Base-by-base conservation (phyloP, 2,888 invertebrate genomes). In the Acleris cristana region DNA sequence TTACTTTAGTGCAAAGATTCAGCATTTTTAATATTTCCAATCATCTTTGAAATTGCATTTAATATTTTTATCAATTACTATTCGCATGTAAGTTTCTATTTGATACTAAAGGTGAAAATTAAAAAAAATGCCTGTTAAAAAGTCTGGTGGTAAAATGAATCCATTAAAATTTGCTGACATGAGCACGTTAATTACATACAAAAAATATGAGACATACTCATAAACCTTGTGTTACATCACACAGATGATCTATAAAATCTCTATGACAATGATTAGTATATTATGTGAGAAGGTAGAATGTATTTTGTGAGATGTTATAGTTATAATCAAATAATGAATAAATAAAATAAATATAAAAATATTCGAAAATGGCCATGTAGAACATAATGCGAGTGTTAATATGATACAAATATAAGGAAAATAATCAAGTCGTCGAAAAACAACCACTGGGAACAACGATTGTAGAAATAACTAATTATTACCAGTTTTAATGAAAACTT, bases 401-500 rank as follows among this genome's bases (percentile, higher is more conserved):
- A 68, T 54, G 49, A 51, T 54, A 68, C 49, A 64, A 23, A 68
- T 64, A 58, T 48, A 58, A 4, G 53, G 53, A 45, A 62, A 59
- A 59, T 64, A 64, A 64, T 59, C 64, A 53, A 48, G 58, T 68
- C 68, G 68, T 19, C 68, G 68, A 68, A 68, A 64, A 59, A 30
- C 64, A 64, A 44, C 44, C 68, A 59, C 54, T 26, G 18, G 40
- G n/a, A 19, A 6, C 12, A 18, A 18, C 19, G 14, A 14, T 19
- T 19, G 7, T 16, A 56, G 16, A 14, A 45, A 45, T 45, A 45
- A 14, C 6, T 14, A n/a, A 10, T 45, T 45, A 34, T 34, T 34
- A 34, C 34, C 8, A 14, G 16, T 44, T 44, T 6, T 3, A 44
- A 14, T 44, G 0, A 14, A 45, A 45, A n/a, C 2, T 3, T 7